A percentile compares a stretch with the other conserved stretches of the same genome.
Evolutionary conservation across 1,140 invertebrate genomes (phyloP).

Genomic region (Augochlora pura): DNA sequence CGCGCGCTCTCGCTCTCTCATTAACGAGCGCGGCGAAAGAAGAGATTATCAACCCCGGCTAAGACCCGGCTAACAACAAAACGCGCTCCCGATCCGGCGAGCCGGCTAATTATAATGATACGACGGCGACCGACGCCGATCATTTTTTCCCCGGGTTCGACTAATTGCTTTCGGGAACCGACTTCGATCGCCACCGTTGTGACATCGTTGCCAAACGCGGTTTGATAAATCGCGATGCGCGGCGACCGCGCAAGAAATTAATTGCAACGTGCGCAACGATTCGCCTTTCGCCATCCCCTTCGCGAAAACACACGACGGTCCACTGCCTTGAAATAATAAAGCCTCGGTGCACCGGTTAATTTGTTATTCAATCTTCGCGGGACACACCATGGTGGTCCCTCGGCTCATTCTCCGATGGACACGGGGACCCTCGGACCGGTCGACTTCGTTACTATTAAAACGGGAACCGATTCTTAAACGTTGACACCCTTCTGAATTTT

Average conservation of each 20-base stretch:
- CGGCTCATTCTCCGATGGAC: neutral
- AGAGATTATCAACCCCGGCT: slow-evolving; percentile 59
- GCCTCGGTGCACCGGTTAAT: slow-evolving; percentile 3
- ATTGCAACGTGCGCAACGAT: neutral
- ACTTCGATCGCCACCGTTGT: slow-evolving; percentile 44
- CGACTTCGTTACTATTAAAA: too few species aligned
- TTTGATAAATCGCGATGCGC: slow-evolving; percentile 30
- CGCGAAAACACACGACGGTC: neutral
- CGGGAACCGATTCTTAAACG: too few species aligned
- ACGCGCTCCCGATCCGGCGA: slow-evolving; percentile 73
- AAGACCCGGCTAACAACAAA: slow-evolving; percentile 73
- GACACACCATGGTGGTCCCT: neutral
- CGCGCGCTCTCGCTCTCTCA: slow-evolving; percentile 24
- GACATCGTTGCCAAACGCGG: slow-evolving; percentile 17
- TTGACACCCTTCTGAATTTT: too few species aligned
- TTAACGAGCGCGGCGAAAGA: slow-evolving; percentile 48
- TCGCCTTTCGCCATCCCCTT: neutral
- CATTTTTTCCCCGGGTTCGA: neutral
- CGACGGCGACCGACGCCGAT: neutral
- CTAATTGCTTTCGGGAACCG: slow-evolving; percentile 27
- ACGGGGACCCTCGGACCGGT: too few species aligned
- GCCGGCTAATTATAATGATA: slow-evolving; percentile 49
- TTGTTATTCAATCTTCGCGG: slow-evolving; percentile 23
- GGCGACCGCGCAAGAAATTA: slow-evolving; percentile 9
- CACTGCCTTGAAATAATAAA: slow-evolving; percentile 18